Base-by-base conservation (phyloP, 2,113 vertebrate species). In the Cinclus cinclus region DNA sequence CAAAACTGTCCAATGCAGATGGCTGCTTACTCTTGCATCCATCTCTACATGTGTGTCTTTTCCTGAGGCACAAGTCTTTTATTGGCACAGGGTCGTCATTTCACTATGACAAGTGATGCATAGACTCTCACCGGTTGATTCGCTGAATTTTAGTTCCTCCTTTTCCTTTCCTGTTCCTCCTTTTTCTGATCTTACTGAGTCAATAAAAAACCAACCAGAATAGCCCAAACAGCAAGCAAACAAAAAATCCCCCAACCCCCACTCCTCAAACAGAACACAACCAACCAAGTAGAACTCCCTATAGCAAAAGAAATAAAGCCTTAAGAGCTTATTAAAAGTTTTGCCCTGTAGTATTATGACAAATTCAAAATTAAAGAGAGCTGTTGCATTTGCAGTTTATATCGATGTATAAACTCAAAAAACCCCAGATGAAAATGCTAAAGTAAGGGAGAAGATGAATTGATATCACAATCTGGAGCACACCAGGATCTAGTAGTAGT, bases 191-290 rank as follows among this genome's bases (percentile, higher is more conserved):
- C 35, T 87, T 46, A 3, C 46, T 2, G 3, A 70, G 41, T 71
- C 23, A 33, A 58, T 39, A 4, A 74, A 75, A 37, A 58, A 42
- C 9, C 15, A 53, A 28, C 6, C 18, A 42, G 33, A 74, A 82
- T 74, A 25, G 10, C 14, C 27, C 13, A 50, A n/a, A 35, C 23
- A 73, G 16, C 15, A 56, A 25, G 7, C 16, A 76, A 53, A 83
- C 23, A 58, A 73, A 62, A 44, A 15, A 0, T 0, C 5, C 19
- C 15, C 46, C 16, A 60, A 37, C 5, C 12, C 6, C 3, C 2
- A n/a, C 11, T 2, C 8, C 7, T 39, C 30, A 50, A 78, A 65
- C 18, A 56, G 62, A 83, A 39, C 20, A 28, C 6, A 23, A 22
- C 7, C 9, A 49, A 27, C n/a, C 14, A 80, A 60, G 10, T 18